Base-by-base conservation (phyloP, 2,113 vertebrate genomes). In the Brachyhypopomus gauderio region DNA sequence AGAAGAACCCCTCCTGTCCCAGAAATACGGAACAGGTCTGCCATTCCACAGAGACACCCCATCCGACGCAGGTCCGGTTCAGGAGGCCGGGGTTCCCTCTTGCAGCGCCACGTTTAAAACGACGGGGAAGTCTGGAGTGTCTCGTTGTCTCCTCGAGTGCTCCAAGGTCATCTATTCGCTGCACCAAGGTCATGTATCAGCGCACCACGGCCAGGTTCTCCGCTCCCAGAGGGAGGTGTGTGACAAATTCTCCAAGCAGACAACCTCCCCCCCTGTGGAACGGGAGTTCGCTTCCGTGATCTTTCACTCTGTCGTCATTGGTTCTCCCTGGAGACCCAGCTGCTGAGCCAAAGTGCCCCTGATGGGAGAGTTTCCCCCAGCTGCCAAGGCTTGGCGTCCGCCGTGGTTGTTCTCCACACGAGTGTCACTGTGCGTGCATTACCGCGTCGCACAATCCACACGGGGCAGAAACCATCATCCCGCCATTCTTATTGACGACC, bases 1-100 rank as follows among this genome's bases (percentile, higher is more conserved):
- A n/a, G n/a, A n/a, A n/a, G n/a, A n/a, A n/a, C n/a, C n/a, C n/a
- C n/a, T n/a, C n/a, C n/a, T n/a, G n/a, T n/a, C n/a, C n/a, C n/a
- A n/a, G n/a, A 25, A 41, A 19, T 59, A 20, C 38, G 30, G 34
- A 78, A 78, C 27, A 30, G 58, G 52, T 78, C 56, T 22, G 30
- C 25, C 9, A 16, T 48, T 77, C 45, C 27, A 20, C 14, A n/a
- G 76, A 79, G 34, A 25, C 38, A 19, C 22, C 36, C n/a, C 7
- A 41, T 22, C n/a, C 36, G n/a, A 25, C 2, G 66, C 11, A 25
- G 56, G 20, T 41, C 9, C 36, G 41, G 16, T 36, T 38, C 64
- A 67, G 64, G 30, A 34, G 36, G 66, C 11, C 66, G 9, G 9
- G 66, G 66, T 17, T 70, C 16, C 9, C 45, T 7, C 38, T 4